phyloP scores from a whole-genome alignment of 2,797 vertebrate species.

The Hozukius guyotensis region DNA sequence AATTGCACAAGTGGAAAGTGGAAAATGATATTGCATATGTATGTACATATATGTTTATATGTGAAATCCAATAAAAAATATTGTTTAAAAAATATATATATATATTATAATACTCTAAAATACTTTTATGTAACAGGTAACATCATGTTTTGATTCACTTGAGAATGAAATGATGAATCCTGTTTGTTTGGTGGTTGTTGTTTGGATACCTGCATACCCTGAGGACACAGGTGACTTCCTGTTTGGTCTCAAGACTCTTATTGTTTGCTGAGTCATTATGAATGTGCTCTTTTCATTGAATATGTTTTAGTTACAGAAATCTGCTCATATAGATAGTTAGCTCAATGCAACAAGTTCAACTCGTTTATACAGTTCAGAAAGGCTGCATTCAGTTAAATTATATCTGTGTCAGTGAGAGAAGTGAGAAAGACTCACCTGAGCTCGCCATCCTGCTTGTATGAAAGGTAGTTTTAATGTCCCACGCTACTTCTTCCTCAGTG shows the following conservation, averaged over 20 bases:
- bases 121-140: background rate
- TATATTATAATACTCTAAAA: no score
- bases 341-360: background rate
- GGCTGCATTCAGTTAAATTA: background rate
- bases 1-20: no score
- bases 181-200: background rate
- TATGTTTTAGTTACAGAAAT: background rate
- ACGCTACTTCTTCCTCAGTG: background rate
- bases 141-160: background rate
- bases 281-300: background rate
- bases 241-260: background rate
- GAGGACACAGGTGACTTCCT: background rate
- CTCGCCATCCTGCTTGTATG: constrained; percentile 29
- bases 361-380: background rate
- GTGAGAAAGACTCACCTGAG: constrained; percentile 41
- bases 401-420: background rate
- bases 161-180: background rate
- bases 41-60: no score
- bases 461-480: background rate
- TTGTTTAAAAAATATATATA: no score
- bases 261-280: constrained; percentile 35
- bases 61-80: no score
- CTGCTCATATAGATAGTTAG: no score
- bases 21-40: no score
- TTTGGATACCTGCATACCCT: background rate